phyloP scores from a whole-genome alignment of 2,113 vertebrate genomes.

The Patagioenas fasciata region DNA sequence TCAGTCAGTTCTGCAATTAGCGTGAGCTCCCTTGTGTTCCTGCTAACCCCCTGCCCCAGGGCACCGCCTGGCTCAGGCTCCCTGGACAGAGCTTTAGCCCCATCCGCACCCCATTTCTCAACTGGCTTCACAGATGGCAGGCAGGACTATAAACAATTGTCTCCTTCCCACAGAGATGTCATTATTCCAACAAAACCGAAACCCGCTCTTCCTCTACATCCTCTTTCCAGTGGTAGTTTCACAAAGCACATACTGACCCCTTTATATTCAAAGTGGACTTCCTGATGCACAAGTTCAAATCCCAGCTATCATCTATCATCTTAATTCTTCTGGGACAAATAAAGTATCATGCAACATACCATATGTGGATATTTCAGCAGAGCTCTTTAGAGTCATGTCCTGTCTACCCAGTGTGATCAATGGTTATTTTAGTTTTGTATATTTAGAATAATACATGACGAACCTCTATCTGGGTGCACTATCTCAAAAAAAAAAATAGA shows the following conservation, averaged over 20 bases:
- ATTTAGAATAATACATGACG: background rate
- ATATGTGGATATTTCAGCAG: constrained; percentile 36
- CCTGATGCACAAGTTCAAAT: constrained; percentile 49
- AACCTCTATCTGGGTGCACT: background rate
- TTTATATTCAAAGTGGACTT: constrained; percentile 33
- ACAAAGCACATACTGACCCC: background rate
- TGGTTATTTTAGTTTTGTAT: background rate
- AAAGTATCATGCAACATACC: constrained; percentile 11
- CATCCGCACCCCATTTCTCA: background rate
- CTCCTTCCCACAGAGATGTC: background rate
- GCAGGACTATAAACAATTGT: background rate
- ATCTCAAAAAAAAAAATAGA: background rate
- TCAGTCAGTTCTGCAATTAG: fast-evolving
- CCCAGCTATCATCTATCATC: constrained; percentile 45
- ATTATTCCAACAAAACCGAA: background rate
- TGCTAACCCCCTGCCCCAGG: background rate
- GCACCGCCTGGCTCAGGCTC: background rate
- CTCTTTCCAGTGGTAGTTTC: background rate
- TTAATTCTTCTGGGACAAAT: constrained; percentile 41
- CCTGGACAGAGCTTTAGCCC: background rate
- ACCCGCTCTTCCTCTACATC: background rate
- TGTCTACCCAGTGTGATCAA: background rate
- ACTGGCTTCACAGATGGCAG: background rate
- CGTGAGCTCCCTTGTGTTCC: background rate
- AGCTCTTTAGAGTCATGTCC: constrained; percentile 9